phyloP scores from a whole-genome alignment of 2,113 vertebrate species.

The Megaceryle maxima region DNA sequence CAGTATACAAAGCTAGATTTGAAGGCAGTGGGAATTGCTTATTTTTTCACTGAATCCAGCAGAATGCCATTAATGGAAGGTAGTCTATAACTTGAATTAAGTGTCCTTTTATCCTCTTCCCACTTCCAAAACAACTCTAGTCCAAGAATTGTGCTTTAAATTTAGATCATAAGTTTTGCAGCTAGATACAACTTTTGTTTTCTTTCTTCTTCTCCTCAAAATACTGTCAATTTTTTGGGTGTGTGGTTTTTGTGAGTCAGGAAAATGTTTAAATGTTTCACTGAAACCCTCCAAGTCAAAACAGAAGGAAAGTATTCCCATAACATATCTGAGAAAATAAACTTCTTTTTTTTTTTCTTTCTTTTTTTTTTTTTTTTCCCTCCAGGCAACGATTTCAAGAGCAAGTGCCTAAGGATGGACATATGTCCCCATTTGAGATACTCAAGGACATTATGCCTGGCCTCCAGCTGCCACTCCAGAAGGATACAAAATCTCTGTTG shows the following conservation, averaged over 20 bases:
- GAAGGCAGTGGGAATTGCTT: not conserved
- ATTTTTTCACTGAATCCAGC: not conserved
- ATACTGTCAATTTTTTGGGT: rapidly evolving
- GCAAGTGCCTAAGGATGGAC: not conserved
- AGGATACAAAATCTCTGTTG: not conserved
- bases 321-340: not conserved
- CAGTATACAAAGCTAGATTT: not conserved
- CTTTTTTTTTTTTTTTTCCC: not conserved
- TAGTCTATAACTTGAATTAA: not conserved
- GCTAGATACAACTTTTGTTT: not conserved
- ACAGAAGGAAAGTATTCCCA: not conserved
- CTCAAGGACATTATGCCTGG: not conserved
- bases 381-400: not conserved
- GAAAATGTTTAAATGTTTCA: not conserved
- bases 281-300: not conserved
- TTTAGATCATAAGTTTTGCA: not conserved
- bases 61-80: not conserved
- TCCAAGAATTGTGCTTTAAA: not conserved
- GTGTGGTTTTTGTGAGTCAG: not conserved
- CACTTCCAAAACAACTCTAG: not conserved
- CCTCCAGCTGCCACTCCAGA: not conserved
- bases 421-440: not conserved
- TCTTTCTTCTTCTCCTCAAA: not conserved
- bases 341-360: not conserved
- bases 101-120: not conserved